Evolutionary conservation across 2,888 invertebrate genomes (phyloP).

Genomic region (Dicyrtoma fusca): DNA sequence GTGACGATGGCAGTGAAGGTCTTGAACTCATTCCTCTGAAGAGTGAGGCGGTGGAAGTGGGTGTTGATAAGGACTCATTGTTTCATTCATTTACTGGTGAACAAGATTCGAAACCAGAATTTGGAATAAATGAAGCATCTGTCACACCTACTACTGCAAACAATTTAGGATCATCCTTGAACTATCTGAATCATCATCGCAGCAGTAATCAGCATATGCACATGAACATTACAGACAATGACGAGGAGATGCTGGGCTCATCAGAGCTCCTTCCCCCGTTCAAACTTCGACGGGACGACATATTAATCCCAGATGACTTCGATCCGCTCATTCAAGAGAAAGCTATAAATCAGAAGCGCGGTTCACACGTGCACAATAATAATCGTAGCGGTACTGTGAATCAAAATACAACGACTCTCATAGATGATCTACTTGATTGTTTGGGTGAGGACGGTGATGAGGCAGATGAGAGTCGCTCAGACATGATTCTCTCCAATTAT

Average conservation of each 20-base stretch:
- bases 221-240: too few relatives aligned
- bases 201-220: too few relatives aligned
- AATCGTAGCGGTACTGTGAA: background rate
- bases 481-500: slow-evolving; percentile 51
- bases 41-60: slow-evolving; percentile 22
- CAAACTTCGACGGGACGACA: slow-evolving; percentile 8
- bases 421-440: slow-evolving; percentile 18
- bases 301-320: slow-evolving; percentile 13
- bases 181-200: background rate
- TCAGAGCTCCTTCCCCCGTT: background rate
- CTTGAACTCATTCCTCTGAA: slow-evolving; percentile 27
- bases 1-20: slow-evolving; percentile 22
- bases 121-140: slow-evolving; percentile 19
- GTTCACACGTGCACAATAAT: background rate
- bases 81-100: slow-evolving; percentile 19
- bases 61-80: slow-evolving; percentile 11
- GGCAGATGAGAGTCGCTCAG: slow-evolving; percentile 37
- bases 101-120: slow-evolving; percentile 14
- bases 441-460: slow-evolving; percentile 22
- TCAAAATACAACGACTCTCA: slow-evolving; percentile 5
- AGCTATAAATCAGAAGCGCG: background rate
- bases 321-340: slow-evolving; percentile 5
- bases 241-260: too few relatives aligned
- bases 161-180: slow-evolving; percentile 13
- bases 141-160: slow-evolving; percentile 16